Evolutionary conservation across 1,140 invertebrate species (phyloP), one percentile per base, ranked within the genome.

Genomic region (Drosophila tristis): DNA sequence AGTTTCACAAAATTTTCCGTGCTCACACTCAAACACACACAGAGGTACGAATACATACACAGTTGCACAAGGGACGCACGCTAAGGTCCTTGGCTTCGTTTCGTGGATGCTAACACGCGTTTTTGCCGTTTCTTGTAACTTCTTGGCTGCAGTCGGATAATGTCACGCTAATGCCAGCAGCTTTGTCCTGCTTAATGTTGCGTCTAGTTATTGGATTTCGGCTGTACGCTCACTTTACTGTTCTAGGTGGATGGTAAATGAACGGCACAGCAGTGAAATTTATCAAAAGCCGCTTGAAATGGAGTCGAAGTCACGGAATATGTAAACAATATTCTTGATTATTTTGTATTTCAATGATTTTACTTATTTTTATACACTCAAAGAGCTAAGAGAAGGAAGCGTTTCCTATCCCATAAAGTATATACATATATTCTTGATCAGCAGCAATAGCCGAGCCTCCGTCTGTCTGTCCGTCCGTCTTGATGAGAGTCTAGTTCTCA

Each of bases 151-250:
- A 78, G 64, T 78, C 62, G 82, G 74, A 87, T 82, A 86, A 81
- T 86, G 82, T 87, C 82, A 87, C 74, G 78, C 74, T 89, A 86
- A 87, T 82, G 78, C 82, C 58, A 49, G 25, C 71, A 86, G 82
- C 78, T 87, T 86, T 87, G 82, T 82, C 56, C 78, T 81, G 70
- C 67, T 86, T 87, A 86, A 86, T 86, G 82, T 80, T 64, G 59
- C 63, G 56, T 71, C 68, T 78, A 47, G 63, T 85, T 86, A 75
- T 78, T 68, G 65, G 62, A 66, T 54, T 78, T 61, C 35, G 53
- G 67, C 51, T 70, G 43, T 71, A 71, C 13, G 45, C 51, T 47
- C 35, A 45, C 45, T 26, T 35, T 35, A 20, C 25, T 43, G 51
- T 58, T 20, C 44, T 26, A 68, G 66, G 66, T 70, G 26, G 42